Evolutionary conservation across 2,797 vertebrate genomes (phyloP), one percentile per base, ranked within the genome.

Genomic region (Pagetopsis macropterus): DNA sequence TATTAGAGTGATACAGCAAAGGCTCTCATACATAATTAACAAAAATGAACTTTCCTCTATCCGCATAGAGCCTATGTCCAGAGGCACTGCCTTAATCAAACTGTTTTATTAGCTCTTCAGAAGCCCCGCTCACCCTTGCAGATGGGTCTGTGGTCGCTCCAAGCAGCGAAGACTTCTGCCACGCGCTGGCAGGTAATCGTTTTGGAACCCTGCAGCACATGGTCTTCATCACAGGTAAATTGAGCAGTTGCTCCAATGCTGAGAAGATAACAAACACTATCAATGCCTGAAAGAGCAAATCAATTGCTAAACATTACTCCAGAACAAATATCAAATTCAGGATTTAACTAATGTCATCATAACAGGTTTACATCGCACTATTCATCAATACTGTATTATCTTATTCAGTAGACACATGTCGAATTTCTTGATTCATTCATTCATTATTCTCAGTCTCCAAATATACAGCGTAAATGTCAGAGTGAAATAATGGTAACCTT

Each of bases 151-250:
- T 99, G 98, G 92, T 99, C 98, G 86, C 97, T 99, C 98, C 98
- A 99, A 71, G 98, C 97, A 23, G 98, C 98, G 60, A 99, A 98
- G 62, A 99, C 97, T 89, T 99, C 98, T 1, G 98, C 98, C 84
- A 99, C 97, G 21, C 97, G 94, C 88, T 99, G 98, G 91, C 98
- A 99, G 56, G 95, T 98, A 90, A 99, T 99, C 79, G 91, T 98
- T 94, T 99, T 99, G 83, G 98, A 97, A 41, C 98, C 98, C 88
- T 99, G 98, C 51, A 99, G 95, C 79, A 99, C 98, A 84, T 99
- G 98, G 88, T 99, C 97, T 89, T 98, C 97, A 86, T 98, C 96
- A 4, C 98, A 99, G 81, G 96, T 97, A 90, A 98, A 99, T 51
- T 97, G 96, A 66, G 97, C 95, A 45, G 93, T 95, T 63, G 97